Conservation (phyloP, 2,888 invertebrate genomes). For the Volucella inanis region DNA sequence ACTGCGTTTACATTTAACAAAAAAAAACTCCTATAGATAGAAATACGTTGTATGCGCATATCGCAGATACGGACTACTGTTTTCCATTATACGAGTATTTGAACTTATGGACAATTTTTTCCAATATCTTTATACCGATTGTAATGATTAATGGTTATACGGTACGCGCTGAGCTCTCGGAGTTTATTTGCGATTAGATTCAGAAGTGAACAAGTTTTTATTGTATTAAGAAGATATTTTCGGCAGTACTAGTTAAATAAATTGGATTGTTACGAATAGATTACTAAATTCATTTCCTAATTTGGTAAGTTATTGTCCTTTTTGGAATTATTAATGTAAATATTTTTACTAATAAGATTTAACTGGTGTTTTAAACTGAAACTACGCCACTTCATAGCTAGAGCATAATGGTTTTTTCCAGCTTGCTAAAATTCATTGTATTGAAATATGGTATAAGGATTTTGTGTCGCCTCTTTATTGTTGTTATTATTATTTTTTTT, state of each 20-base stretch:
- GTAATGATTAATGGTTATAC: conserved; percentile 52
- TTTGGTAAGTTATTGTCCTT: conserved; percentile 35
- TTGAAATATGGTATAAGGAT: too few relatives aligned
- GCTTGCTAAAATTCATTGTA: too few relatives aligned
- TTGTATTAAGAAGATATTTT: conserved; percentile 51
- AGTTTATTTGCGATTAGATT: conserved; percentile 67
- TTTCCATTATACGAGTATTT: conserved; percentile 57
- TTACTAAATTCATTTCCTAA: conserved; percentile 21
- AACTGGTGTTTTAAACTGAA: too few relatives aligned
- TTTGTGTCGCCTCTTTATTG: too few relatives aligned
- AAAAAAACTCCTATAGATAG: background rate
- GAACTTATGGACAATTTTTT: conserved; percentile 45
- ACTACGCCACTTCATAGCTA: too few relatives aligned
- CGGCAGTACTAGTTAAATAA: conserved; percentile 29
- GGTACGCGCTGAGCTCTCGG: conserved; percentile 48
- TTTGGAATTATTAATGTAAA: too few relatives aligned
- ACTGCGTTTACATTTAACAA: conserved; percentile 18
- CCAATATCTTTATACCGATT: conserved; percentile 59
- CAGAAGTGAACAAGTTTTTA: conserved; percentile 66
- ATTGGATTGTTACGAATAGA: conserved; percentile 36
- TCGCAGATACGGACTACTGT: conserved; percentile 66
- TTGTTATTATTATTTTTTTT: too few relatives aligned
- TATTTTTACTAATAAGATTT: too few relatives aligned
- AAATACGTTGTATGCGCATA: conserved; percentile 54
- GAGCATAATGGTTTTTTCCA: too few relatives aligned